Conservation (phyloP, 2,888 invertebrate genomes). For the Ormia ochracea region DNA sequence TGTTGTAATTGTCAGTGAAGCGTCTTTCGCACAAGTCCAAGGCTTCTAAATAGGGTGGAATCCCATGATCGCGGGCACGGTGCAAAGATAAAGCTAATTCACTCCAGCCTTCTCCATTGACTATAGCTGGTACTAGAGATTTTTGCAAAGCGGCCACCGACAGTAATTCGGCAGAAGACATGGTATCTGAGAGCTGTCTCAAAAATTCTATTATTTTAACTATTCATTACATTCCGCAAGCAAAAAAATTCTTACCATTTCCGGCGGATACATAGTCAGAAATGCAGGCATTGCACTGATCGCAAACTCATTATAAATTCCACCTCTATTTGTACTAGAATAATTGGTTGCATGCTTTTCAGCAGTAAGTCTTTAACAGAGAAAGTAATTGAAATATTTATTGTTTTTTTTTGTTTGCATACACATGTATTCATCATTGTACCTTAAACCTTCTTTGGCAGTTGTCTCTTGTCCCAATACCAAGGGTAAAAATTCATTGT, state of each 20-base stretch:
- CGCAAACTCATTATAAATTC: slow-evolving; percentile 87
- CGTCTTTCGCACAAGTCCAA: slow-evolving; percentile 80
- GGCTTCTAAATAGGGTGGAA: slow-evolving; percentile 84
- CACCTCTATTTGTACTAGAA: slow-evolving; percentile 87
- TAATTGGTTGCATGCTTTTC: slow-evolving; percentile 88
- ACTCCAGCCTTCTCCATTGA: slow-evolving; percentile 78
- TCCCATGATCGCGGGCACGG: slow-evolving; percentile 87
- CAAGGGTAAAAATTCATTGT: slow-evolving; percentile 88
- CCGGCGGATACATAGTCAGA: slow-evolving; percentile 85
- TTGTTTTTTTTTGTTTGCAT: background rate
- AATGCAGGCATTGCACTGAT: slow-evolving; percentile 85
- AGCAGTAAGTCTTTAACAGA: slow-evolving; percentile 79
- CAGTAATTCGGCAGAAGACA: slow-evolving; percentile 81
- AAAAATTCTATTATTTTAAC: background rate
- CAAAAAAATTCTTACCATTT: slow-evolving; percentile 78
- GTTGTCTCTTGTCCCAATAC: slow-evolving; percentile 80
- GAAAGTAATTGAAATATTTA: background rate
- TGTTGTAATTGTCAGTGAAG: slow-evolving; percentile 67
- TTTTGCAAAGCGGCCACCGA: slow-evolving; percentile 80
- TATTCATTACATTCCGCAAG: background rate
- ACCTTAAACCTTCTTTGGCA: slow-evolving; percentile 79
- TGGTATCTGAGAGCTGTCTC: slow-evolving; percentile 80
- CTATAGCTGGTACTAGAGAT: slow-evolving; percentile 72
- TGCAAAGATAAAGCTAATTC: slow-evolving; percentile 80
- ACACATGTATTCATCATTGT: slow-evolving; percentile 58